These are phyloP conservation scores for Palythoa grandiflora DNA, from an alignment of 92 coral and sea anemone species.

Conservation along the genomic window DNA sequence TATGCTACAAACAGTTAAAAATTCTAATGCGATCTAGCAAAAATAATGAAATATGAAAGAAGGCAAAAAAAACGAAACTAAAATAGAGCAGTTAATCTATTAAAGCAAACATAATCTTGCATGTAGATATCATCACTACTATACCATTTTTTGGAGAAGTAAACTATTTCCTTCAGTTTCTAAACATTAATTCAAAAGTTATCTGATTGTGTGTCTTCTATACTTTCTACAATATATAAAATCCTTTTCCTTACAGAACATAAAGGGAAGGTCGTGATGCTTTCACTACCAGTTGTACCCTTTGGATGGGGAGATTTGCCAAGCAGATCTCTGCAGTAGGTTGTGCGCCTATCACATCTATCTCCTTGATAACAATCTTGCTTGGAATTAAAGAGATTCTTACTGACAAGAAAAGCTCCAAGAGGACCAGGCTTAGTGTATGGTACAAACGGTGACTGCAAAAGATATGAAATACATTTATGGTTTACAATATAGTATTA, in stretches of 20 bases:
- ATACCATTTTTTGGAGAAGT: too few species aligned
- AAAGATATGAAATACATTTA: background rate
- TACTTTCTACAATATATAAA: background rate
- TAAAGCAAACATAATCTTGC: too few species aligned
- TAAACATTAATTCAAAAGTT: too few species aligned
- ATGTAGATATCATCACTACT: too few species aligned
- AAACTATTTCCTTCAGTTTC: too few species aligned
- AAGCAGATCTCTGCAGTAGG: background rate
- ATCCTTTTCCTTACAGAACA: background rate
- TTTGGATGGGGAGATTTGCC: background rate
- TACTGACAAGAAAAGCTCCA: conserved; percentile 14
- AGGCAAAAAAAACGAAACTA: too few species aligned
- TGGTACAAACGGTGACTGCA: conserved; percentile 40
- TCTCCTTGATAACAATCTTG: background rate
- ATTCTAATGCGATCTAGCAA: too few species aligned
- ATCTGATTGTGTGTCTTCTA: too few species aligned
- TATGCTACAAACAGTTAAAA: too few species aligned
- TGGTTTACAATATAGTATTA: too few species aligned
- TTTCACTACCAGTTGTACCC: background rate
- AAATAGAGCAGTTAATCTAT: too few species aligned
- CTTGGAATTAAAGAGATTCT: background rate
- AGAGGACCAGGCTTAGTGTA: conserved; percentile 42
- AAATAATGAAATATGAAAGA: too few species aligned
- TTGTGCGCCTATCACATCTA: background rate
- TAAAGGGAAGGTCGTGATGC: background rate